Base-by-base conservation (phyloP, 2,797 vertebrate genomes). In the Tapirus indicus region DNA sequence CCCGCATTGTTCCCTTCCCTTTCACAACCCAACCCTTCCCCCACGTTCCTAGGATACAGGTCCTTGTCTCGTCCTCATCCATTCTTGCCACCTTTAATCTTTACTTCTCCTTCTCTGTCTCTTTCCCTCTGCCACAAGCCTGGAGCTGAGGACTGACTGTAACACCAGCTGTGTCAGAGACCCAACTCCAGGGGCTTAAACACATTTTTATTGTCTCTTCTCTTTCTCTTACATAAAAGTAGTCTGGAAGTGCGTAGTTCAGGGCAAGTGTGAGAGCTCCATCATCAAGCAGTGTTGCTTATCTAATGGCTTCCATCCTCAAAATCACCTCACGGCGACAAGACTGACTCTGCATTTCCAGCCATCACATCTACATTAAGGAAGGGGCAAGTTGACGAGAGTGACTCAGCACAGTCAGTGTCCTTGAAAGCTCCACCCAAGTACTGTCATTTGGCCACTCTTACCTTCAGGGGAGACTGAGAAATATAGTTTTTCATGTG, bases 131-230 rank as follows among this genome's bases (percentile, higher is more conserved):
- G 60, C 38, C 21, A 32, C 27, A n/a, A 66, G 44, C 35, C 72
- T 77, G 41, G 38, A 66, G 23, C 21, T 17, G 35, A 93, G 75
- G n/a, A 35, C 7, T 47, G 41, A 20, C 58, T 68, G 0, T 56
- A 69, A 60, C 17, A 35, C 27, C 21, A 41, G 20, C 86, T 91
- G 11, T 56, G 69, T 54, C 66, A 89, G 78, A 94, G 25, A 68
- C 17, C 66, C n/a, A 32, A 66, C 44, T 94, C n/a, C 41, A 35
- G 47, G n/a, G 20, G 4, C 44, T 90, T 89, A 72, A 82, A 66
- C 75, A 58, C 16, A 68, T 84, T 82, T 90, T 96, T 71, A n/a
- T 56, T 72, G 69, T 96, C 52, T 92, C 44, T 69, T 69, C 44
- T 78, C 20, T 38, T 89, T 89, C 77, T 78, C 44, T 71, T 64